These are phyloP conservation scores for Rhinopomastus cyanomelas DNA, from an alignment of 2,113 vertebrate species.

Conservation along the genomic window DNA sequence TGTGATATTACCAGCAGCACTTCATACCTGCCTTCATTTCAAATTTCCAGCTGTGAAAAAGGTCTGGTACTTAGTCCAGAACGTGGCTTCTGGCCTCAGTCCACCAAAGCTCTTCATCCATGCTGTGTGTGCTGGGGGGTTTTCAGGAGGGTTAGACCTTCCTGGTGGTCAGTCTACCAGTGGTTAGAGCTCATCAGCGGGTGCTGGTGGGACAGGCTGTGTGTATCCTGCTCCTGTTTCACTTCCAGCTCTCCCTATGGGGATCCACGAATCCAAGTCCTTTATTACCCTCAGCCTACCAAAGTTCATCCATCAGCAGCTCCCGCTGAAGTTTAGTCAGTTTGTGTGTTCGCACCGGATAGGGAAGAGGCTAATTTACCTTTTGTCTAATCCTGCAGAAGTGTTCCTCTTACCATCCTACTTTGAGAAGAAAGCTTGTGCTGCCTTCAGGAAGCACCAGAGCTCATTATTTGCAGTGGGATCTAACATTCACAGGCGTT, in stretches of 20 bases:
- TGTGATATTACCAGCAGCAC: neutral
- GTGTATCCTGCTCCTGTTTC: neutral
- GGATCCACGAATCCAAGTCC: neutral
- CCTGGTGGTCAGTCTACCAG: too few relatives aligned
- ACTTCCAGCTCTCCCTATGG: neutral
- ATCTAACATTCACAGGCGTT: neutral
- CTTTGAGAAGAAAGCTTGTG: neutral
- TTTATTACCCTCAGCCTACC: neutral
- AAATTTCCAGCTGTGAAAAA: neutral
- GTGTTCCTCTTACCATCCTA: neutral
- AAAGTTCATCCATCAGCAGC: neutral
- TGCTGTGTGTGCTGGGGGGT: neutral
- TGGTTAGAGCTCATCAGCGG: too few relatives aligned
- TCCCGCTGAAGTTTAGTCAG: neutral
- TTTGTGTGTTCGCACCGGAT: neutral
- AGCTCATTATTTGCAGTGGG: neutral
- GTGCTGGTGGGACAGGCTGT: too few relatives aligned
- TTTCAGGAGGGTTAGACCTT: too few relatives aligned
- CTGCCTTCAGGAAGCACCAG: neutral
- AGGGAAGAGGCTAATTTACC: neutral
- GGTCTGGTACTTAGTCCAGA: neutral
- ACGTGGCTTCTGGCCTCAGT: neutral
- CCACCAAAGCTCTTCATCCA: neutral
- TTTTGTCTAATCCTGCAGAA: neutral
- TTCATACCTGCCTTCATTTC: neutral